Percentiles rank a stretch among this genome's conserved stretches.
Conservation (phyloP, 2,888 invertebrate genomes). For the Lithophane leautieri region DNA sequence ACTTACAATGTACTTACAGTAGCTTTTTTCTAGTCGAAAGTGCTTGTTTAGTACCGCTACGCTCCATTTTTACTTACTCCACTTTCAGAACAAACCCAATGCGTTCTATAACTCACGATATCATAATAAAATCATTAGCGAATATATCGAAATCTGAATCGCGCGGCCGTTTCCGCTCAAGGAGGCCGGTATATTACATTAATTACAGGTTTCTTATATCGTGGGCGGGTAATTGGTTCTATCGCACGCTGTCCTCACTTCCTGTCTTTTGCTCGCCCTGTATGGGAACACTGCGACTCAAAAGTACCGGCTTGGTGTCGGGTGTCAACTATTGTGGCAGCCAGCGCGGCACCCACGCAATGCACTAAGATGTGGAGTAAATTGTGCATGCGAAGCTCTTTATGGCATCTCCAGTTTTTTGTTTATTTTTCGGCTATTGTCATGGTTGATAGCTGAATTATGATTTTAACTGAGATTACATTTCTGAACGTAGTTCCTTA, state of each 20-base stretch:
- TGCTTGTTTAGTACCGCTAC: background rate
- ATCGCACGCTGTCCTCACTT: conserved; percentile 87
- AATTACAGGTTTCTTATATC: conserved; percentile 89
- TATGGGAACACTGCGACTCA: conserved; percentile 75
- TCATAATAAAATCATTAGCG: conserved; percentile 59
- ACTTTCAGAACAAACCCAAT: conserved; percentile 14
- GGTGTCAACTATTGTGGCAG: conserved; percentile 82
- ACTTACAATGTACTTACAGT: background rate
- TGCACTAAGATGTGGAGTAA: conserved; percentile 61
- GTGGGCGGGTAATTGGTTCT: conserved; percentile 89
- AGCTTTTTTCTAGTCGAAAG: background rate
- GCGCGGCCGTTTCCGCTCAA: conserved; percentile 79
- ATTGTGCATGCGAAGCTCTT: conserved; percentile 63
- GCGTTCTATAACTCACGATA: conserved; percentile 4
- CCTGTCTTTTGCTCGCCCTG: conserved; percentile 85
- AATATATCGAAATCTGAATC: conserved; percentile 66
- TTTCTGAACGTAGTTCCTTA: background rate
- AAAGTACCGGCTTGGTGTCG: conserved; percentile 85
- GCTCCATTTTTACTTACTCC: background rate
- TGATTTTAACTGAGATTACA: conserved; percentile 30
- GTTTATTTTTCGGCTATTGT: conserved; percentile 24
- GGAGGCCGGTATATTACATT: conserved; percentile 84
- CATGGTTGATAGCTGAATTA: conserved; percentile 38
- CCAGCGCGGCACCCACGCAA: conserved; percentile 83
- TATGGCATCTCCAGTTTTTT: conserved; percentile 39